Evolutionary conservation across 2,888 invertebrate species (phyloP), one percentile per base, ranked within the genome.

Genomic region (Caenorhabditis uteleia): DNA sequence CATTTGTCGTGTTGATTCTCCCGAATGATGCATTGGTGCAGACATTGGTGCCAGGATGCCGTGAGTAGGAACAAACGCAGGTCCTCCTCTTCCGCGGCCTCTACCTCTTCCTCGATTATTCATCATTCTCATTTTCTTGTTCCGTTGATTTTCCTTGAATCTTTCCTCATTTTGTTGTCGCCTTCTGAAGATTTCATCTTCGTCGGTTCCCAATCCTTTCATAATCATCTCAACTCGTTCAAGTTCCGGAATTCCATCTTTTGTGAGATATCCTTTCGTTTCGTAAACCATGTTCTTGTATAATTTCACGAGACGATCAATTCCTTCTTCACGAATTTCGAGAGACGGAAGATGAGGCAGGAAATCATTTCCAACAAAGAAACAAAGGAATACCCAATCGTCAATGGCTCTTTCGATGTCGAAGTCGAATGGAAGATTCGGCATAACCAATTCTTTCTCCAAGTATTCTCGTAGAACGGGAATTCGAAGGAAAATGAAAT

Each of bases 371-470:
- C 98, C 98, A 6, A 82, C 82, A 62, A 98, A 98, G 87, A 99
- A 98, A 84, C 98, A 98, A 93, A 98, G 95, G 77, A 89, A 88
- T 16, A 89, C 97, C 97, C 97, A 99, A 85, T 99, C 98, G 83
- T 98, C 98, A 16, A 99, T 84, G 0, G 90, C 93, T 54, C 97
- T 80, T 84, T 98, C 98, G 84, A 98, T 92, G 83, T 94, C 92
- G 84, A 93, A 97, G 46, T 88, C 87, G 85, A 98, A 97, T 3
- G 95, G 94, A 34, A 97, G 87, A 84, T 91, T 91, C 0, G 91
- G 91, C 93, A 97, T 95, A 75, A 86, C 84, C 51, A 97, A 87
- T 73, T 97, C 95, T 80, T 88, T 88, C 83, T 91, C 91, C 23
- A 98, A 86, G 85, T 98, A 98, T 85, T 98, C 97, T 27, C 95